Conservation (phyloP, 2,888 invertebrate species). For the Nymphalis c-album region DNA sequence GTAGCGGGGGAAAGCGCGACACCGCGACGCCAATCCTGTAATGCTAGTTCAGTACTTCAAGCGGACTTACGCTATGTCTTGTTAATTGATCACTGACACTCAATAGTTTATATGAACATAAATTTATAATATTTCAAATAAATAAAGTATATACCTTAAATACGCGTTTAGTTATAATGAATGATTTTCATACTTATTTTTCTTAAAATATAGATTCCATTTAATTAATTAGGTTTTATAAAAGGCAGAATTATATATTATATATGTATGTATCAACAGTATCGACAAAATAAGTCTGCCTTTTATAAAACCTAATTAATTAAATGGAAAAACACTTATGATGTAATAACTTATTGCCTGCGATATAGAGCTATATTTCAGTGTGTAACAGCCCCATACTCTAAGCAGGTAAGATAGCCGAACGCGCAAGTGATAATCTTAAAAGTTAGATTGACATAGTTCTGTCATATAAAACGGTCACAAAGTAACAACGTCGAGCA, state of each 20-base stretch:
- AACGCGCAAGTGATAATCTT: conserved; percentile 76
- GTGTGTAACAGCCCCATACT: conserved; percentile 50
- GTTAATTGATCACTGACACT: conserved; percentile 9
- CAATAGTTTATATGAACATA: no score
- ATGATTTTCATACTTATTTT: no score
- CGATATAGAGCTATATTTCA: conserved; percentile 19
- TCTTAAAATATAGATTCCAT: no score
- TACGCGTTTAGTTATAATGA: no score
- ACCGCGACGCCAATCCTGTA: conserved; percentile 62
- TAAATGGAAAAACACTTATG: no score
- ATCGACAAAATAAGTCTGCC: no score
- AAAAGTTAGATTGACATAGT: conserved; percentile 80
- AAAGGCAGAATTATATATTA: no score
- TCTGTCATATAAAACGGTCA: conserved; percentile 69
- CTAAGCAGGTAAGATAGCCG: conserved; percentile 60
- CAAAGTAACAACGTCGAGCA: conserved; percentile 67
- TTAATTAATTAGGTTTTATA: no score
- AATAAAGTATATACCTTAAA: no score
- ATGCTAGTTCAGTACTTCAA: conserved; percentile 36
- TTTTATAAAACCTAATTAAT: no score
- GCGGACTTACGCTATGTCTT: conserved; percentile 34
- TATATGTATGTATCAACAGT: no score
- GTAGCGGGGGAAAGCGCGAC: conserved; percentile 70
- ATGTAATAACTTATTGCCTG: neutral
- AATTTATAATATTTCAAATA: no score